phyloP scores from a whole-genome alignment of 2,888 invertebrate genomes.

The Agelastica alni region DNA sequence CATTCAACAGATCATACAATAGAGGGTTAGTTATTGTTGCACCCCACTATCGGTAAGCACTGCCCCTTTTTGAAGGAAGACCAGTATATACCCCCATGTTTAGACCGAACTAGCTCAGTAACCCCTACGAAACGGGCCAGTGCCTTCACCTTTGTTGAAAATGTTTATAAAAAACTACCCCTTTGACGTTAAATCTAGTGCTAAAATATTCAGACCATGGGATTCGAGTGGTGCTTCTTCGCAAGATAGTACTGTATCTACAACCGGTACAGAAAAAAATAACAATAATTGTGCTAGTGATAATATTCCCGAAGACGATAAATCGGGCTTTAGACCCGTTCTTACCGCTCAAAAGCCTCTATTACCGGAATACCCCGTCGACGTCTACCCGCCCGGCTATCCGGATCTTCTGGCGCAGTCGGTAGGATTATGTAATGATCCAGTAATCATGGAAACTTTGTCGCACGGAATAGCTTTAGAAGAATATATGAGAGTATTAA shows the following conservation, averaged over 20 bases:
- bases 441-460: slow-evolving; percentile 50
- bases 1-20: slow-evolving; percentile 52
- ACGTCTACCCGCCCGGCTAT: slow-evolving; percentile 33
- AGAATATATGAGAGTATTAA: slow-evolving; percentile 71
- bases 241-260: slow-evolving; percentile 65
- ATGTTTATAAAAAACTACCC: slow-evolving; percentile 38
- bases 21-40: slow-evolving; percentile 55
- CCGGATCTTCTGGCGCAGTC: slow-evolving; percentile 39
- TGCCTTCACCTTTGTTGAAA: slow-evolving; percentile 18
- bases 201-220: slow-evolving; percentile 47
- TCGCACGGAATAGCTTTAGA: slow-evolving; percentile 64
- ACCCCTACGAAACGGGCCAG: slow-evolving; percentile 29
- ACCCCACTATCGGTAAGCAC: slow-evolving; percentile 51
- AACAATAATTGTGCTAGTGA: slow-evolving; percentile 2
- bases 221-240: slow-evolving; percentile 33
- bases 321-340: slow-evolving; percentile 34
- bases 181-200: slow-evolving; percentile 31
- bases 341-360: not conserved
- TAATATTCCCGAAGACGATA: slow-evolving; percentile 5
- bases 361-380: slow-evolving; percentile 34
- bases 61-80: slow-evolving; percentile 46
- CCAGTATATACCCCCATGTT: slow-evolving; percentile 50
- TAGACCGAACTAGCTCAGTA: slow-evolving; percentile 52
- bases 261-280: slow-evolving; percentile 56
- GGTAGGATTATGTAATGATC: slow-evolving; percentile 46